A percentile compares a stretch with the other conserved stretches of the same genome.
Evolutionary conservation across 1,140 invertebrate genomes (phyloP).

Genomic region (Bombyx mandarina): DNA sequence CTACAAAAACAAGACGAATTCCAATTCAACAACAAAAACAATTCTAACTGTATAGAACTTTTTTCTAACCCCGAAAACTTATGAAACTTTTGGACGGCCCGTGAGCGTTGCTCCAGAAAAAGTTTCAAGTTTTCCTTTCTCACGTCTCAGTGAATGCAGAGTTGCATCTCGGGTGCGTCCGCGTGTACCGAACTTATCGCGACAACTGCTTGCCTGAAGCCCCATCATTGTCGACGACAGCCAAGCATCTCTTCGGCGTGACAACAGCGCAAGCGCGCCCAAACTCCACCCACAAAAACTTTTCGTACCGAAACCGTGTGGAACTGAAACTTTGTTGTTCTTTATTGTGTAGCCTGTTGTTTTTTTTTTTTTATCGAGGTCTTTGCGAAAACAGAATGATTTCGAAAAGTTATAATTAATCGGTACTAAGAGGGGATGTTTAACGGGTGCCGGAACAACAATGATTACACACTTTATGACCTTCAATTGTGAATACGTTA

Average conservation of each 20-base stretch:
- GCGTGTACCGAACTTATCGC: conserved; percentile 34
- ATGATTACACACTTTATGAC: no score
- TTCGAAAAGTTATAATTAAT: no score
- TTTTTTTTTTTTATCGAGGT: no score
- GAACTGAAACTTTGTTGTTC: no score
- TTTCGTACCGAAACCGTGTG: conserved; percentile 17
- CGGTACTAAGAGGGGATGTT: no score
- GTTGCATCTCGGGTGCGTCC: conserved; percentile 47
- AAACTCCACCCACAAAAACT: conserved; percentile 51
- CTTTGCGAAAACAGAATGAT: no score
- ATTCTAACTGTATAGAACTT: conserved; percentile 1
- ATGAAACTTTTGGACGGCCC: conserved; percentile 16
- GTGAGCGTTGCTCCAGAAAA: conserved; percentile 7
- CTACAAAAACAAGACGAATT: conserved; percentile 32
- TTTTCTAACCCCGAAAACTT: conserved; percentile 24
- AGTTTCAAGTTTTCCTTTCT: conserved; percentile 11
- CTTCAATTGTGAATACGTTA: no score
- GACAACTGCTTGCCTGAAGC: conserved; percentile 41
- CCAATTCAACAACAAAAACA: conserved; percentile 20
- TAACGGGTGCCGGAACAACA: no score
- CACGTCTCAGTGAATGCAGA: conserved; percentile 19
- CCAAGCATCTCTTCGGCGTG: conserved; percentile 44
- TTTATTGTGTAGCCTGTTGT: no score
- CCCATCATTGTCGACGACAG: conserved; percentile 26
- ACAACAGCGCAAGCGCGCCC: conserved; percentile 35